Conservation (phyloP, 2,888 invertebrate genomes). For the Notocelia uddmanniana region DNA sequence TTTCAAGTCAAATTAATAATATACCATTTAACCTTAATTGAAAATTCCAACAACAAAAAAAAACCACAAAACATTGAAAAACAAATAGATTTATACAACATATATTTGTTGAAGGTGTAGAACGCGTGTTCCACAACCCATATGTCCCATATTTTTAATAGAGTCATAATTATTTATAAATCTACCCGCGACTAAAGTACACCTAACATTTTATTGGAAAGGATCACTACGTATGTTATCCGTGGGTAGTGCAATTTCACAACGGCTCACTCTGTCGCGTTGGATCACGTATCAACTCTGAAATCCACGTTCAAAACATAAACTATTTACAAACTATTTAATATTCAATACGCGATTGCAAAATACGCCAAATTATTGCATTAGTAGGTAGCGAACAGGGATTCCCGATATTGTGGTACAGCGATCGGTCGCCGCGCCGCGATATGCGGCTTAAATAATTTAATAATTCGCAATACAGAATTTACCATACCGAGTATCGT, state of each 20-base stretch:
- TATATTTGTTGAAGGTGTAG: no score
- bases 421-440: constrained; percentile 79
- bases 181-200: constrained; percentile 74
- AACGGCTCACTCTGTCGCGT: constrained; percentile 67
- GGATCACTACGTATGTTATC: constrained; percentile 77
- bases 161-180: constrained; percentile 73
- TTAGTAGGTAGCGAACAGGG: constrained; percentile 84
- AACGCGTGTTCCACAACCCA: no score
- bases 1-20: no score
- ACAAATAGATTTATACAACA: no score
- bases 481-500: constrained; percentile 84
- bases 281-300: constrained; percentile 77
- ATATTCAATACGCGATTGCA: constrained; percentile 86
- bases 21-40: no score
- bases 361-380: constrained; percentile 86
- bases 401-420: constrained; percentile 86
- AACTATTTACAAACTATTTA: constrained; percentile 85
- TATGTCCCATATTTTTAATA: no score
- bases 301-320: constrained; percentile 83
- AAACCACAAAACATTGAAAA: no score
- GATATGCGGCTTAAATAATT: constrained; percentile 86
- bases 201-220: constrained; percentile 67
- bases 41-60: no score
- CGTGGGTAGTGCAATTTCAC: constrained; percentile 79
- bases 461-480: constrained; percentile 86